Evolutionary conservation across 2,888 invertebrate genomes (phyloP).

Genomic region (Deilephila elpenor): DNA sequence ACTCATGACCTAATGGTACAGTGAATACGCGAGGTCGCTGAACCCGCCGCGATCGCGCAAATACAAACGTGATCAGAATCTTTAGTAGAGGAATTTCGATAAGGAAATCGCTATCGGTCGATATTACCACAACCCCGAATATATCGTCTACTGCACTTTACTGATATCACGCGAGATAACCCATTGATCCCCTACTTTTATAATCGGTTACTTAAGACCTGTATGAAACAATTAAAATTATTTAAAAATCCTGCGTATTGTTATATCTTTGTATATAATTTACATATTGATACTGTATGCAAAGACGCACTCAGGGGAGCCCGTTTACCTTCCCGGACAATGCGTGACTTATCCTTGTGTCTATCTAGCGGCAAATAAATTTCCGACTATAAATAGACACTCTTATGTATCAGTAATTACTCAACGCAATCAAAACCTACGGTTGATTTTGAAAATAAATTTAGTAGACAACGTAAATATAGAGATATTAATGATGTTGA

Average conservation of each 20-base stretch:
- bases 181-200: conserved; percentile 27
- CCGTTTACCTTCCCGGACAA: too few species aligned
- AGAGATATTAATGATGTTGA: too few species aligned
- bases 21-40: conserved; percentile 74
- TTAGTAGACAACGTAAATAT: too few species aligned
- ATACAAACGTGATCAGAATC: conserved; percentile 60
- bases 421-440: too few species aligned
- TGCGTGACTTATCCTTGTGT: too few species aligned
- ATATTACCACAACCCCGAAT: conserved; percentile 57
- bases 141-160: conserved; percentile 33
- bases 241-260: not conserved
- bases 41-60: conserved; percentile 66
- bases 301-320: too few species aligned
- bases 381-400: too few species aligned
- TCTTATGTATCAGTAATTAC: too few species aligned
- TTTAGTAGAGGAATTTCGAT: conserved; percentile 47
- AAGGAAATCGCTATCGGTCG: conserved; percentile 62
- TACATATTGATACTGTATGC: too few species aligned
- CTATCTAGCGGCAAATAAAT: too few species aligned
- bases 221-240: not conserved
- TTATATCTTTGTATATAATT: not conserved
- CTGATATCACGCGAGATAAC: conserved; percentile 17
- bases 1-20: conserved; percentile 84
- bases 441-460: too few species aligned
- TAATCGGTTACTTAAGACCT: not conserved